Conservation (phyloP, 2,888 invertebrate genomes). For the Quadroppia sp. region DNA sequence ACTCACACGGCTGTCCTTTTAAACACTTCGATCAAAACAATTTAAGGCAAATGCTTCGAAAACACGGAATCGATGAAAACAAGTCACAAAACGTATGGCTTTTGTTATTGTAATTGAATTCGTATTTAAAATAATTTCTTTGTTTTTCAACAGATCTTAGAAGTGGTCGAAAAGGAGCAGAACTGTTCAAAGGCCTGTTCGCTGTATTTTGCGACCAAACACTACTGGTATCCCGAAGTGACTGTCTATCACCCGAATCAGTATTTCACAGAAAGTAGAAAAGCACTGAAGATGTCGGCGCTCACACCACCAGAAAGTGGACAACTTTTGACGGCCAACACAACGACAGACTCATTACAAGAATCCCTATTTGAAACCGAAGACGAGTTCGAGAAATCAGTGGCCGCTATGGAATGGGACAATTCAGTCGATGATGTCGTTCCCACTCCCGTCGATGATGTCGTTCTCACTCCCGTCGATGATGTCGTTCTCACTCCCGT, state of each 20-base stretch:
- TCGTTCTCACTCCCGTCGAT: not conserved
- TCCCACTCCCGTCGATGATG: no score
- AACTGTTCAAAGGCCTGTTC: constrained; percentile 68
- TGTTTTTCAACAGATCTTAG: constrained; percentile 45
- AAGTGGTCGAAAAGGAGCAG: constrained; percentile 14
- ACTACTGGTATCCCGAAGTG: constrained; percentile 53
- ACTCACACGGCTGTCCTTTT: constrained; percentile 88
- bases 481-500: no score
- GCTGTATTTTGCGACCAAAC: constrained; percentile 64
- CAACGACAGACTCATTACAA: not conserved
- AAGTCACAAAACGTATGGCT: not conserved
- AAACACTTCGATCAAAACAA: constrained; percentile 69
- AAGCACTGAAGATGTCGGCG: constrained; percentile 49
- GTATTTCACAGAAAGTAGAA: constrained; percentile 77
- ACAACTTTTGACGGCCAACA: constrained; percentile 41
- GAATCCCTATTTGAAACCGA: constrained; percentile 23
- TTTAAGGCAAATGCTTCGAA: constrained; percentile 67
- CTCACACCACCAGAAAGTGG: constrained; percentile 43
- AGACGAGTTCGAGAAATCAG: constrained; percentile 12
- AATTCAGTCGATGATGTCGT: not conserved
- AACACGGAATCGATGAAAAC: constrained; percentile 51
- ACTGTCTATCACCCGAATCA: constrained; percentile 86
- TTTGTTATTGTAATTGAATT: constrained; percentile 12
- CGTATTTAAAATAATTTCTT: not conserved
- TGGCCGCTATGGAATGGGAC: not conserved